Evolutionary conservation across 2,888 invertebrate species (phyloP).

Genomic region (Rhagophthalmus giganteus): DNA sequence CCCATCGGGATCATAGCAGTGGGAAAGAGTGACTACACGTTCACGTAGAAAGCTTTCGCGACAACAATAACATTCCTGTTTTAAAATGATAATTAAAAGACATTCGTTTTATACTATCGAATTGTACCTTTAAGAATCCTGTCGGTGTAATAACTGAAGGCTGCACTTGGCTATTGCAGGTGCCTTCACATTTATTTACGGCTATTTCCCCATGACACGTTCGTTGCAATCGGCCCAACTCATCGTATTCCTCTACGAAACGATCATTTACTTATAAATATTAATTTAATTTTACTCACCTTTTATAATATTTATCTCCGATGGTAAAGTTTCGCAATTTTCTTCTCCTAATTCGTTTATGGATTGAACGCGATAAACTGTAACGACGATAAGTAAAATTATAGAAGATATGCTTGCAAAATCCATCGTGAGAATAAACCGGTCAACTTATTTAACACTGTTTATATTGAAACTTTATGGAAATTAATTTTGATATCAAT

Average conservation of each 20-base stretch:
- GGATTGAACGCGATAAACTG: constrained; percentile 25
- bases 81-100: constrained; percentile 38
- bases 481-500: constrained; percentile 28
- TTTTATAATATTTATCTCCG: constrained; percentile 86
- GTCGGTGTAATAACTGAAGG: constrained; percentile 87
- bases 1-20: constrained; percentile 90
- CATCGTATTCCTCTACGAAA: constrained; percentile 81
- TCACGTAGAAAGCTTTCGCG: constrained; percentile 84
- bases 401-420: constrained; percentile 4
- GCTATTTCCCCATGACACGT: constrained; percentile 88
- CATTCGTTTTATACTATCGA: background rate
- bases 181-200: constrained; percentile 92
- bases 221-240: constrained; percentile 77
- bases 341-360: constrained; percentile 61
- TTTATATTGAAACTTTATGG: constrained; percentile 23
- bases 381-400: constrained; percentile 7
- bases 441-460: constrained; percentile 11
- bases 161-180: constrained; percentile 88
- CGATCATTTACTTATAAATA: no score
- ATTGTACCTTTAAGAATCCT: constrained; percentile 82
- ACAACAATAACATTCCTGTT: constrained; percentile 90
- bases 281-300: constrained; percentile 56
- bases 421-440: constrained; percentile 20
- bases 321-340: constrained; percentile 82
- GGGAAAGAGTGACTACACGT: constrained; percentile 74